Evolutionary conservation across 1,140 invertebrate genomes (phyloP), one percentile per base, ranked within the genome.

Genomic region (Coelopa frigida): DNA sequence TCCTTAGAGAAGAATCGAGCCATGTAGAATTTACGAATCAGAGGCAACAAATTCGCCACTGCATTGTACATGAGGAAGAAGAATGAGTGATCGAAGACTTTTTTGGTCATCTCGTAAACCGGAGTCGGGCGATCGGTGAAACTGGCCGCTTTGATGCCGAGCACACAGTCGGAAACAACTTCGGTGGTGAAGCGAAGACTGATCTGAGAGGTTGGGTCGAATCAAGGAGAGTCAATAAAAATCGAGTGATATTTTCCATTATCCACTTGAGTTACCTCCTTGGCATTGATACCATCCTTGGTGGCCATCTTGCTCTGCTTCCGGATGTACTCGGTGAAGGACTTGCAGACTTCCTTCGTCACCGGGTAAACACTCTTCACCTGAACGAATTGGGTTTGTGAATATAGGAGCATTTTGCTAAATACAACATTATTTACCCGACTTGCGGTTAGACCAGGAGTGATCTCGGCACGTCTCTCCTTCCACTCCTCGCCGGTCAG

Each of bases 401-500:
- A 27, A 7, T 12, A 40, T 40, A 5, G 17, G 20, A 18, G 17
- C 20, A 18, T 18, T 35, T 6, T 5, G 12, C 7, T 22, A 35
- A 12, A 8, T 31, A 33, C 26, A 24, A 24, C 37, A 38, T 23
- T 24, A 48, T 59, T 54, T 36, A 49, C 61, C 52, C 64, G 54
- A 53, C 68, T 59, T 7, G 63, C 59, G 5, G 76, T 78, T 35
- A 80, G 72, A 4, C 74, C 73, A 8, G 78, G 75, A 20, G 74
- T 77, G 11, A 78, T 60, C 40, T 78, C 71, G 6, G 60, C 63
- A 24, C 78, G 57, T 10, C 73, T 68, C n/a, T 70, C 52, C 51
- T 78, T 78, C 80, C 80, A 82, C 27, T 56, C 48, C n/a, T 73
- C 64, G 14, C 72, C 75, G 10, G 53, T 54, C 23, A 69, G 41